Evolutionary conservation across 2,113 vertebrate species (phyloP), one percentile per base, ranked within the genome.

Genomic region (Phalacrocorax aristotelis): DNA sequence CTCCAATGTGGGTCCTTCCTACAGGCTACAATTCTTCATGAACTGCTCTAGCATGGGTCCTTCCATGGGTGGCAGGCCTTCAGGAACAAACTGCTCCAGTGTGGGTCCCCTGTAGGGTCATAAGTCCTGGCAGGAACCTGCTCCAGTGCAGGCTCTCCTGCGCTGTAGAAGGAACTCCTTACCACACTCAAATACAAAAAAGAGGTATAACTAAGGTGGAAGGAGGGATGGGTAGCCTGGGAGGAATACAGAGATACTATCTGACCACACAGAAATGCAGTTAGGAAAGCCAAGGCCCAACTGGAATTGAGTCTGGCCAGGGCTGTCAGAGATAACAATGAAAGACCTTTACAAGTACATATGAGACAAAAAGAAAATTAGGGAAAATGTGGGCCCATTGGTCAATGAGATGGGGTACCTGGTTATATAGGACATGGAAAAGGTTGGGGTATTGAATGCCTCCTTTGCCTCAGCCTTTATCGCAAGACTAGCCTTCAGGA

Each of bases 81-180:
- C 57, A 48, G 46, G 32, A 61, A 46, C 1, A 14, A 38, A 61
- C 32, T 87, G 17, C 32, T 38, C 9, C 26, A 54, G 17, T 1
- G 2, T 62, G 10, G 3, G 10, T 51, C 19, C 16, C 26, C 12
- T 2, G 3, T 6, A 13, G 21, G 15, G 22, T 46, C 11, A 61
- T 10, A 78, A 5, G 34, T 71, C 18, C 5, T 80, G 9, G 5
- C 7, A 60, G 62, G 77, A 76, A 52, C 21, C 25, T 46, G 13
- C 42, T 18, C 4, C 36, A 58, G 11, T 2, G 3, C 0, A 0
- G 12, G 3, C 12, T 76, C 10, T 8, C 25, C 38, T 38, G 38
- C 38, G 38, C 38, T 38, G 38, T 38, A 38, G 30, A 42, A 65
- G 14, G 30, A 64, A 55, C 57, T 36, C 27, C 40, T 48, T 29